Percentiles rank a stretch among this genome's conserved stretches.
Conservation (phyloP, 2,888 invertebrate species). For the Cosmopolites sordidus region DNA sequence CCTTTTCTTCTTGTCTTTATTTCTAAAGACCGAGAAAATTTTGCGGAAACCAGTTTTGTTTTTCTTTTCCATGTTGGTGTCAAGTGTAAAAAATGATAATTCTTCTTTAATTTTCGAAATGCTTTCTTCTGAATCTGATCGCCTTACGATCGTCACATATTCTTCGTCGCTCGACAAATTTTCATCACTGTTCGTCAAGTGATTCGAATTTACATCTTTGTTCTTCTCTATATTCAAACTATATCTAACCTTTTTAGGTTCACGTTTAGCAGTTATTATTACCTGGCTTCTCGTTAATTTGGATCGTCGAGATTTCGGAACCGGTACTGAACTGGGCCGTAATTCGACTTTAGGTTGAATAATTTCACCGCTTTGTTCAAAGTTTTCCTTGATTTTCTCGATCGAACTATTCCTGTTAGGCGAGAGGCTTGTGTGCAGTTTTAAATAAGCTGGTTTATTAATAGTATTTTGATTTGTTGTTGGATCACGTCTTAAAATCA, state of each 20-base stretch:
- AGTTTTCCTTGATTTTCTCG: constrained; percentile 32
- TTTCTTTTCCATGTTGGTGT: constrained; percentile 42
- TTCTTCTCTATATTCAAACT: constrained; percentile 28
- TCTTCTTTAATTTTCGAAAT: constrained; percentile 39
- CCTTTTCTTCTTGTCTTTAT: constrained; percentile 47
- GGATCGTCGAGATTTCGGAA: constrained; percentile 22
- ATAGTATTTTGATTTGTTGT: constrained; percentile 28
- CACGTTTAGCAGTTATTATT: constrained; percentile 18
- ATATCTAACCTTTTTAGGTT: constrained; percentile 17
- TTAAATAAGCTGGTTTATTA: constrained; percentile 35
- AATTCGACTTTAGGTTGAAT: too few species aligned
- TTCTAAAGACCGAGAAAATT: constrained; percentile 42
- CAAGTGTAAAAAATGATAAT: constrained; percentile 42
- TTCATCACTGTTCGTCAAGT: constrained; percentile 21
- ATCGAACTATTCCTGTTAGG: constrained; percentile 29
- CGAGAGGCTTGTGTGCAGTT: constrained; percentile 34
- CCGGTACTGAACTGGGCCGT: background rate
- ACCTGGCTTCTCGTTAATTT: constrained; percentile 28
- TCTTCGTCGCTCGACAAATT: constrained; percentile 28
- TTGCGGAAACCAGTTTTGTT: constrained; percentile 42
- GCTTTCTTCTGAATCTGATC: constrained; percentile 42
- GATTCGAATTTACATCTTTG: constrained; percentile 37
- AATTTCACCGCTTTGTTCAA: constrained; percentile 25
- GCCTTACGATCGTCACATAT: constrained; percentile 31
- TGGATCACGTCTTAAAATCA: constrained; percentile 29